Conservation (phyloP, 2,113 vertebrate genomes). For the Toxotes jaculatrix region DNA sequence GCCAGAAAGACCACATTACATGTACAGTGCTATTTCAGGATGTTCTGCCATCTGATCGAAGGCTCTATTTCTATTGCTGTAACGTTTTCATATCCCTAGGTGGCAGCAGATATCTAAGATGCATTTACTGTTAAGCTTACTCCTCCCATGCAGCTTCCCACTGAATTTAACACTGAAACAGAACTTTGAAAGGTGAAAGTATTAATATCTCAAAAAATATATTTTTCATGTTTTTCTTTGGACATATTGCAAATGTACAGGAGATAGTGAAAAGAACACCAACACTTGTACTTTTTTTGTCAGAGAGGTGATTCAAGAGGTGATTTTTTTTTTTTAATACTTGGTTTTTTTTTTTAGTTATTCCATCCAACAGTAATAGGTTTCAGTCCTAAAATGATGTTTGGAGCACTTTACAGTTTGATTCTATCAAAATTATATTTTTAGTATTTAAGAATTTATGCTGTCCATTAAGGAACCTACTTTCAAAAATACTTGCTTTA, state of each 20-base stretch:
- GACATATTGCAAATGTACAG: background rate
- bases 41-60: background rate
- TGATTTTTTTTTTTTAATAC: no score
- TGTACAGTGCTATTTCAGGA: background rate
- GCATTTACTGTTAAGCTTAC: background rate
- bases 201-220: background rate
- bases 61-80: constrained; percentile 8
- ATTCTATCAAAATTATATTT: background rate
- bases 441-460: background rate
- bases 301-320: background rate
- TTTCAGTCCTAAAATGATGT: background rate
- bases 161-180: background rate
- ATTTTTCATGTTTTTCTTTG: background rate
- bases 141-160: background rate
- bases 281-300: background rate
- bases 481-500: background rate
- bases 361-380: background rate
- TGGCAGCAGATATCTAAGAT: constrained; percentile 76
- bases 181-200: background rate
- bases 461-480: background rate
- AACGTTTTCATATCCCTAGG: constrained; percentile 58
- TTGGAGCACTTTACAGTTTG: background rate
- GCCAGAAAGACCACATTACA: constrained; percentile 59
- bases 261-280: background rate
- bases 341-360: background rate